Base-by-base conservation (phyloP, 2,797 vertebrate genomes). In the Salmo trutta region DNA sequence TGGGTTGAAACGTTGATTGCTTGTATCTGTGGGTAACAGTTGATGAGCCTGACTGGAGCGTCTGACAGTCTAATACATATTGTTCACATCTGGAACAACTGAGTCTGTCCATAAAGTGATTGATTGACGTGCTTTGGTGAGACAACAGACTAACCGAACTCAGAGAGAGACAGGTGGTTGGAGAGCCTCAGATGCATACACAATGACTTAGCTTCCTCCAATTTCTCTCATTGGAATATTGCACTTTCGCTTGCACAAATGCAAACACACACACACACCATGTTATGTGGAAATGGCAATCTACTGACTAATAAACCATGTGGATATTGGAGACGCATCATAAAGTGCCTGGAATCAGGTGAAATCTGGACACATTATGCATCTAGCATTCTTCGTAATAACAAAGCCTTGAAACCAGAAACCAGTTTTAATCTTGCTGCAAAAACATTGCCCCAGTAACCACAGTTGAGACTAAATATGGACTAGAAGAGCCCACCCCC, bases 1-100 rank as follows among this genome's bases (percentile, higher is more conserved):
- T 53, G 41, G 56, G 14, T 41, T 79, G 75, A 77, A 47, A 71
- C 79, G 17, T 77, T 6, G 53, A 64, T 77, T 79, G 71, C 70
- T 41, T 76, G 0, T 53, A 31, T 8, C 73, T 21, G 76, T 68
- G 65, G 62, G 27, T 67, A 19, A 77, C 53, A 21, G 54, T 62
- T 62, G 54, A 62, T 62, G 19, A 67, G 31, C 67, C 41, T 56
- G 54, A 56, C 54, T 6, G 7, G 19, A n/a, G 16, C 5, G 5
- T 19, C 19, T 56, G 54, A n/a, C 54, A 56, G 54, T 56, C 54
- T 6, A 56, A n/a, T 56, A n/a, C n/a, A 56, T 19, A 19, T 56
- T 56, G 16, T 56, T n/a, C 54, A 56, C 54, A 66, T 47, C 36
- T 65, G 62, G 41, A 53, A 10, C 10, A n/a, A 8, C 59, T 16